phyloP scores from a whole-genome alignment of 2,797 vertebrate species.

The Rhyacichthys aspro region DNA sequence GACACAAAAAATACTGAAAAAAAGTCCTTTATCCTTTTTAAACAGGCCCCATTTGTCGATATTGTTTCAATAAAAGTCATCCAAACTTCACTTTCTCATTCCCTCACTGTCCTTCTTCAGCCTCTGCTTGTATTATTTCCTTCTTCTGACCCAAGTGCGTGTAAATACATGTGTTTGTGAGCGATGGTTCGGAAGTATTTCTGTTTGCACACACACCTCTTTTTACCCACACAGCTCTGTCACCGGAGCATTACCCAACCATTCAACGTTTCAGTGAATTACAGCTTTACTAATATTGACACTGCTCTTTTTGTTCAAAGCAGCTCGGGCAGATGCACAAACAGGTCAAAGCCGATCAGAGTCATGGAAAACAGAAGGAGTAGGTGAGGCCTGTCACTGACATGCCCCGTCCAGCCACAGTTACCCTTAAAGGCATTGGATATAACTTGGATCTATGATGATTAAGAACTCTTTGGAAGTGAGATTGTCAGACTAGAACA shows the following conservation, averaged over 20 bases:
- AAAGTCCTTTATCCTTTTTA: too few relatives aligned
- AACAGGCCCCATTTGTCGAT: too few relatives aligned
- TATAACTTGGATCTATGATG: background rate
- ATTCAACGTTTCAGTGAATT: constrained; percentile 55
- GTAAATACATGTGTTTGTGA: constrained; percentile 20
- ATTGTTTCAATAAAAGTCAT: background rate
- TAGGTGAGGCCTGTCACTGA: constrained; percentile 15
- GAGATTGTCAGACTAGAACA: background rate
- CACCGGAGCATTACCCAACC: constrained; percentile 38
- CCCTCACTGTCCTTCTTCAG: background rate
- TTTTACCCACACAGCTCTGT: constrained; percentile 49
- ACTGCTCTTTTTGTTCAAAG: constrained; percentile 45
- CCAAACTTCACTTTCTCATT: background rate
- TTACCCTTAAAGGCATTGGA: background rate
- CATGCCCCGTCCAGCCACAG: background rate
- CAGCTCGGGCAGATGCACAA: constrained; percentile 50
- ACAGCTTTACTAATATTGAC: constrained; percentile 68
- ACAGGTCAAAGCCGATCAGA: constrained; percentile 48
- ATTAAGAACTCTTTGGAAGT: background rate
- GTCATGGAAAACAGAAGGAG: constrained; percentile 52
- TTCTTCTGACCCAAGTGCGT: constrained; percentile 1
- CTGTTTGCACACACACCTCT: constrained; percentile 39
- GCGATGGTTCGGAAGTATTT: constrained; percentile 30
- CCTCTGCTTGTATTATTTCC: background rate
- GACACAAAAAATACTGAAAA: too few relatives aligned